A percentile compares a stretch with the other conserved stretches of the same genome.
Conservation (phyloP, 2,113 vertebrate genomes). For the Gymnocephalus cernua region DNA sequence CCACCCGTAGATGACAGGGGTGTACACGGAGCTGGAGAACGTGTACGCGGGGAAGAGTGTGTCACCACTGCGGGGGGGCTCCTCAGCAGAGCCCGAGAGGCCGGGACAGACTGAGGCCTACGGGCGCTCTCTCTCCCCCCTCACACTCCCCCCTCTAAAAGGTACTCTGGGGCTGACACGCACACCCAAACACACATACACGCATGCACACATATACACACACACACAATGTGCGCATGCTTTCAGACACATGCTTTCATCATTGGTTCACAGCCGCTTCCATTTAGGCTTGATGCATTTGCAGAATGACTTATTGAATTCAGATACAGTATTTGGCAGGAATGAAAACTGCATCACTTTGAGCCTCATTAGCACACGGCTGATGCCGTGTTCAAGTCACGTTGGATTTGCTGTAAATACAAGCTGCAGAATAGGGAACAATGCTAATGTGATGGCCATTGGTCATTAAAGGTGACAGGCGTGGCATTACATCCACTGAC, state of each 20-base stretch:
- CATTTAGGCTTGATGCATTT: not conserved
- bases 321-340: not conserved
- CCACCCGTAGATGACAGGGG: constrained; percentile 92
- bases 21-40: constrained; percentile 94
- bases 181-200: constrained; percentile 4
- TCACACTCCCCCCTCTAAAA: constrained; percentile 82
- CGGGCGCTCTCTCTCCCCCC: constrained; percentile 82
- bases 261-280: constrained; percentile 6
- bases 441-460: not conserved
- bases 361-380: constrained; percentile 20
- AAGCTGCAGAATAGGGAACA: not conserved
- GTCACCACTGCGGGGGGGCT: constrained; percentile 74
- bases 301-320: not conserved
- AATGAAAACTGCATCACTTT: not conserved
- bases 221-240: constrained; percentile 19
- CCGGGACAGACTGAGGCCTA: constrained; percentile 84
- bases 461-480: constrained; percentile 2
- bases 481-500: not conserved
- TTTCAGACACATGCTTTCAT: constrained; percentile 43
- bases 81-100: constrained; percentile 84
- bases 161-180: constrained; percentile 75
- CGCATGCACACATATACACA: constrained; percentile 1
- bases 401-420: not conserved
- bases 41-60: constrained; percentile 88
- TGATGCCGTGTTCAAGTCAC: constrained; percentile 39